A percentile compares a stretch with the other conserved stretches of the same genome.
These are phyloP conservation scores for Aleiodes alternator DNA, from an alignment of 2,888 invertebrate genomes.

Conservation along the genomic window DNA sequence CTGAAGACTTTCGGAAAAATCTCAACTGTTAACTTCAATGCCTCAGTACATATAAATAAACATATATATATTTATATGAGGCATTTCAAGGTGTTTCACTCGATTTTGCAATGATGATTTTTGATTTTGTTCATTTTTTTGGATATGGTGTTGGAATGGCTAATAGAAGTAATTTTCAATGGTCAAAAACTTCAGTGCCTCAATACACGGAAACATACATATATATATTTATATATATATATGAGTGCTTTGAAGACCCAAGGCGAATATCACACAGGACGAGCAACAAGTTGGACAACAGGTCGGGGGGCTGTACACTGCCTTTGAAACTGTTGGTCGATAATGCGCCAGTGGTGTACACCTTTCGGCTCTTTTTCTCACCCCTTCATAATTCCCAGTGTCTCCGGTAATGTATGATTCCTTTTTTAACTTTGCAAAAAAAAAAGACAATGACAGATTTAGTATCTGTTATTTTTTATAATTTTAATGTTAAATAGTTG, in stretches of 20 bases:
- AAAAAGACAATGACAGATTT: too few species aligned
- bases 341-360: slow-evolving; percentile 42
- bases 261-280: slow-evolving; percentile 60
- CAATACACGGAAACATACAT: slow-evolving; percentile 4
- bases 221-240: not conserved
- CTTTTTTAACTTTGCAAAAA: too few species aligned
- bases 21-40: not conserved
- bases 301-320: slow-evolving; percentile 64
- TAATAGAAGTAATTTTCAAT: too few species aligned
- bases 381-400: slow-evolving; percentile 10
- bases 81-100: too few species aligned
- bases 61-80: too few species aligned
- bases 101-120: too few species aligned
- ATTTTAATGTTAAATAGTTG: not conserved
- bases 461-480: not conserved
- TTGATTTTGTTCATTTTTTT: too few species aligned
- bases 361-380: not conserved
- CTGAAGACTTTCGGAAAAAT: not conserved
- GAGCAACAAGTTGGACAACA: slow-evolving; percentile 76
- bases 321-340: slow-evolving; percentile 47
- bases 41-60: slow-evolving; percentile 28
- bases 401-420: too few species aligned
- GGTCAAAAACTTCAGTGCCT: slow-evolving; percentile 26
- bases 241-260: slow-evolving; percentile 8
- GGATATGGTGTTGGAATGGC: too few species aligned